Conservation (phyloP, 2,888 invertebrate genomes). For the Platypus cylindrus region DNA sequence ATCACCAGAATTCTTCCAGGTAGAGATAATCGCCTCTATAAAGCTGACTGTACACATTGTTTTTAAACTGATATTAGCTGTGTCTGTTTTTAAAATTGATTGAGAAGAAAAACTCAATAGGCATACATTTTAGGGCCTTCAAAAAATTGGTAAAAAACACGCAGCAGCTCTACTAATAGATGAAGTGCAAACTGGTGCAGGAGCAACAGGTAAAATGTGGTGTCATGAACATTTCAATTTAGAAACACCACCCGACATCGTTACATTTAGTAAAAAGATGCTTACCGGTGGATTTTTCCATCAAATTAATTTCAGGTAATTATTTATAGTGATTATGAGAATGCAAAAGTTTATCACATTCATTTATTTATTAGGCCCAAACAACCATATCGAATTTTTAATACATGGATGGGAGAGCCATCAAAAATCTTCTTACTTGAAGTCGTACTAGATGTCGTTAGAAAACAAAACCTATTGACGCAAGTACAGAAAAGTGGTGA, state of each 20-base stretch:
- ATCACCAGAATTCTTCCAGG: slow-evolving; percentile 79
- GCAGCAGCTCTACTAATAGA: slow-evolving; percentile 78
- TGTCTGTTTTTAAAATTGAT: too few relatives aligned
- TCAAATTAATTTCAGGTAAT: slow-evolving; percentile 56
- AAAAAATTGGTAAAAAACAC: slow-evolving; percentile 65
- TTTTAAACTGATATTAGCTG: too few relatives aligned
- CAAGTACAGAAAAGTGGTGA: slow-evolving; percentile 61
- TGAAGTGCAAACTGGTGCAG: slow-evolving; percentile 97
- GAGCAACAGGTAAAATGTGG: slow-evolving; percentile 98
- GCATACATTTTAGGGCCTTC: slow-evolving; percentile 46
- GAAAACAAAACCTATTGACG: slow-evolving; percentile 65
- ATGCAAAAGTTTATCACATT: background rate
- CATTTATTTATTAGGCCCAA: slow-evolving; percentile 50
- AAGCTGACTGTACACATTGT: too few relatives aligned
- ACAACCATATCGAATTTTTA: slow-evolving; percentile 82
- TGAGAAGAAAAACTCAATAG: too few relatives aligned
- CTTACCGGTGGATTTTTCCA: slow-evolving; percentile 90
- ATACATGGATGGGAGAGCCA: slow-evolving; percentile 99
- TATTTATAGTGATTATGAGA: too few relatives aligned
- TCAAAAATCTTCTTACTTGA: slow-evolving; percentile 82
- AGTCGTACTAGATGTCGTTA: slow-evolving; percentile 70
- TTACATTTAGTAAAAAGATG: slow-evolving; percentile 98
- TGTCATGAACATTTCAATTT: slow-evolving; percentile 89
- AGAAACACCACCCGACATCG: slow-evolving; percentile 75
- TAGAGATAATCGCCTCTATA: slow-evolving; percentile 1